A percentile compares a stretch with the other conserved stretches of the same genome.
Conservation (phyloP, 2,113 vertebrate genomes). For the Centropus bengalensis region DNA sequence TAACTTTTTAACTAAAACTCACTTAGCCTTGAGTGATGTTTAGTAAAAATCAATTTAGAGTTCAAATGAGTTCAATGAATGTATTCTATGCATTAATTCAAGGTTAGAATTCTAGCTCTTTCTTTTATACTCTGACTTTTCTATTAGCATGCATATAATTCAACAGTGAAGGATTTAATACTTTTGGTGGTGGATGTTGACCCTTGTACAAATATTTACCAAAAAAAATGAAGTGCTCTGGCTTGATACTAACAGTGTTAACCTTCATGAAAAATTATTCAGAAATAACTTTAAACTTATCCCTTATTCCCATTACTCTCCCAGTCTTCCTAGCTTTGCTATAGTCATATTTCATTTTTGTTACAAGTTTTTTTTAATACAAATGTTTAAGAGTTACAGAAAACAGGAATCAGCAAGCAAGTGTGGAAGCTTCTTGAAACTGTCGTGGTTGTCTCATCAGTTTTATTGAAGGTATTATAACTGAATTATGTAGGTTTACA, state of each 20-base stretch:
- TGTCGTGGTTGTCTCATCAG: not conserved
- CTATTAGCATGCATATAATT: not conserved
- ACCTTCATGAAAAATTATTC: not conserved
- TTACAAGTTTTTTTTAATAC: not conserved
- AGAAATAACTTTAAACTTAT: not conserved
- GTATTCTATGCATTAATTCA: slow-evolving; percentile 13
- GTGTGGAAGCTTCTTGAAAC: not conserved
- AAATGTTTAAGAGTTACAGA: not conserved
- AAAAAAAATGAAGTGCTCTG: not conserved
- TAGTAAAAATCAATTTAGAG: slow-evolving; percentile 67
- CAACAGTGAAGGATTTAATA: not conserved
- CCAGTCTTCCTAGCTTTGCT: not conserved
- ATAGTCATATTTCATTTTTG: not conserved
- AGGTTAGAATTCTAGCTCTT: slow-evolving; percentile 37
- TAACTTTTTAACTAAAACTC: slow-evolving; percentile 62
- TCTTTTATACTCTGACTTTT: not conserved
- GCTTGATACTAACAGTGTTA: not conserved
- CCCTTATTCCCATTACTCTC: not conserved
- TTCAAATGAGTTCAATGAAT: slow-evolving; percentile 64
- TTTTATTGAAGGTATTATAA: not conserved
- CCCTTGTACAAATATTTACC: not conserved
- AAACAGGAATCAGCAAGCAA: not conserved
- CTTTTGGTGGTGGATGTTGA: not conserved
- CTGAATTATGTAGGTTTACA: not conserved
- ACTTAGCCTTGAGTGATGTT: slow-evolving; percentile 54